Percentiles rank a stretch among this genome's conserved stretches.
These are phyloP conservation scores for Drosophila repletoides DNA, from an alignment of 1,140 invertebrate species.

Conservation along the genomic window DNA sequence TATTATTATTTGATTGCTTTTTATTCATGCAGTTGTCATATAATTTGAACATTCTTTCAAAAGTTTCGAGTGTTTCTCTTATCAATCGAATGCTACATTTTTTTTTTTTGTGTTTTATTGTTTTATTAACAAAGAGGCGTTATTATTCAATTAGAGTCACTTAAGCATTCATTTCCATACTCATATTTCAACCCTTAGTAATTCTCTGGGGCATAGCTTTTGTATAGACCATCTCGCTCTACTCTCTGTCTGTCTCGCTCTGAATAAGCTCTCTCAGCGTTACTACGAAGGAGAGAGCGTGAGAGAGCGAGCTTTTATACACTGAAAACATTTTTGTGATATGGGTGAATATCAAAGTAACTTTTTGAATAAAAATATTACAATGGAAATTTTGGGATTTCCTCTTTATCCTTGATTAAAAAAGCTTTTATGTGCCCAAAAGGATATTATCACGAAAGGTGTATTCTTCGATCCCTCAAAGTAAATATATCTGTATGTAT, in stretches of 20 bases:
- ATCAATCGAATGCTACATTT: neutral
- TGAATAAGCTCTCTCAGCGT: constrained; percentile 1
- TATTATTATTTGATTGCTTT: neutral
- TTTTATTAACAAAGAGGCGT: constrained; percentile 2
- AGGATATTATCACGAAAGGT: no score
- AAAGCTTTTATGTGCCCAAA: no score
- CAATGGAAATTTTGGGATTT: no score
- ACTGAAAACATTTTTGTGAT: constrained; percentile 10
- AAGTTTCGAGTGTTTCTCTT: neutral
- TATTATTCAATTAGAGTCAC: constrained; percentile 35
- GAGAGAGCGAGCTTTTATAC: constrained; percentile 41
- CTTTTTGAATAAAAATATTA: neutral
- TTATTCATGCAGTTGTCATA: neutral
- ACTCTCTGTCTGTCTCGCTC: neutral
- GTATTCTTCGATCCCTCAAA: no score
- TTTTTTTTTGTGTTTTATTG: neutral
- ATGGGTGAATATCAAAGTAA: neutral
- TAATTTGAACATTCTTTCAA: neutral
- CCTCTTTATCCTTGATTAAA: no score
- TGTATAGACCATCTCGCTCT: constrained; percentile 41
- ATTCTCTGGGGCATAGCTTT: constrained; percentile 41
- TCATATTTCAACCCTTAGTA: constrained; percentile 33
- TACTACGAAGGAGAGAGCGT: neutral
- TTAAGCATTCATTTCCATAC: constrained; percentile 16
- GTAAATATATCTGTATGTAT: no score